Evolutionary conservation across 2,888 invertebrate species (phyloP).

Genomic region (Apodemia duryi): DNA sequence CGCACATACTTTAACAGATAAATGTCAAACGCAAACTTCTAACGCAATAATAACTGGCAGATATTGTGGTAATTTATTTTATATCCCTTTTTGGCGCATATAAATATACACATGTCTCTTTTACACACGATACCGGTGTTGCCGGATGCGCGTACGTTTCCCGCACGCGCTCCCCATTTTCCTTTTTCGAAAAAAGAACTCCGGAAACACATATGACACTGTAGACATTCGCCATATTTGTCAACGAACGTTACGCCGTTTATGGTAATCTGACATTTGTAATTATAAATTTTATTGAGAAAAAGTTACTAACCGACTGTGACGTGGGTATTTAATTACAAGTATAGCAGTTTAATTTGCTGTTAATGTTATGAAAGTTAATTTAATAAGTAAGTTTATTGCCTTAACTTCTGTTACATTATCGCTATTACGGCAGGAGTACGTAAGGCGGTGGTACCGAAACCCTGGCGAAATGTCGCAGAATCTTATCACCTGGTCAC

Average conservation of each 20-base stretch:
- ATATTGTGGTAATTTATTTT: neutral
- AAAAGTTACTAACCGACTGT: slow-evolving; percentile 23
- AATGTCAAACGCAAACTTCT: slow-evolving; percentile 20
- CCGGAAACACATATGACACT: slow-evolving; percentile 36
- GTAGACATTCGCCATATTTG: slow-evolving; percentile 33
- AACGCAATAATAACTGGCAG: too few relatives aligned
- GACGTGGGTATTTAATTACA: neutral
- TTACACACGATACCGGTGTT: slow-evolving; percentile 28
- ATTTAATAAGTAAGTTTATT: neutral
- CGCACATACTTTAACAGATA: slow-evolving; percentile 11
- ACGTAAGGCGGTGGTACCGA: too few relatives aligned
- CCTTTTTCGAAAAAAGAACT: slow-evolving; percentile 35
- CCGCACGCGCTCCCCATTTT: slow-evolving; percentile 36
- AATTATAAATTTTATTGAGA: slow-evolving; percentile 30
- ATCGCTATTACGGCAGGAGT: too few relatives aligned
- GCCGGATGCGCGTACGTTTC: slow-evolving; percentile 29
- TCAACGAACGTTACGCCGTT: slow-evolving; percentile 26
- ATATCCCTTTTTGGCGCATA: slow-evolving; percentile 7
- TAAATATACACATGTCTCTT: slow-evolving; percentile 19
- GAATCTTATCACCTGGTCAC: too few relatives aligned
- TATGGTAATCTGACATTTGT: slow-evolving; percentile 31
- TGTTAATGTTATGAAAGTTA: neutral
- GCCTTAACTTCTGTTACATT: too few relatives aligned
- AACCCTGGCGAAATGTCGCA: too few relatives aligned
- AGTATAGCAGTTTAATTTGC: neutral